Conservation (phyloP, 2,888 invertebrate species). For the Thymelicus lineola region DNA sequence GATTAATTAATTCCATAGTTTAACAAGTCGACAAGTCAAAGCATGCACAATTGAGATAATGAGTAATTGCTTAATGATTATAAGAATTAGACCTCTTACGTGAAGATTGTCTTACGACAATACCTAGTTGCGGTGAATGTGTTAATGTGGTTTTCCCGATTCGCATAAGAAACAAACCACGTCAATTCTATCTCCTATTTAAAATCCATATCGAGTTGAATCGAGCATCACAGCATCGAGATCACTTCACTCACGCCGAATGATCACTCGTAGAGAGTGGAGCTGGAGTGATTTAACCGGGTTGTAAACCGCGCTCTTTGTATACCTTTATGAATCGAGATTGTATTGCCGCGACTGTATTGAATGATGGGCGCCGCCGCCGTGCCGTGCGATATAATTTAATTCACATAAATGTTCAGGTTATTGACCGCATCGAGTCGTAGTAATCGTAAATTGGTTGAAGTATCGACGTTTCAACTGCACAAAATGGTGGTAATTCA, state of each 20-base stretch:
- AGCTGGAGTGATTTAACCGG: slow-evolving; percentile 16
- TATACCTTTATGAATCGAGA: slow-evolving; percentile 6
- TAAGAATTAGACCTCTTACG: too few relatives aligned
- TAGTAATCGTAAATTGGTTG: neutral
- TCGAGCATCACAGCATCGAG: slow-evolving; percentile 36
- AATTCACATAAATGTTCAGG: neutral
- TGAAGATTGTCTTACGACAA: too few relatives aligned
- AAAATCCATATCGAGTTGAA: slow-evolving; percentile 56
- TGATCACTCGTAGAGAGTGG: slow-evolving; percentile 3
- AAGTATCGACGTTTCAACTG: neutral
- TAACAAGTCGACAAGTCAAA: too few relatives aligned
- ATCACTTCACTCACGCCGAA: slow-evolving; percentile 15
- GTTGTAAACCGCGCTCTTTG: slow-evolving; percentile 6
- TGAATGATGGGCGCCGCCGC: slow-evolving; percentile 19
- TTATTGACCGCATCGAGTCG: neutral
- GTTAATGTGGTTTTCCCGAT: too few relatives aligned
- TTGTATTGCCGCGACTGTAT: slow-evolving; percentile 22
- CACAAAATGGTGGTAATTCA: too few relatives aligned
- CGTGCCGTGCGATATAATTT: neutral
- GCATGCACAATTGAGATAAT: too few relatives aligned
- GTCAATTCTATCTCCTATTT: neutral
- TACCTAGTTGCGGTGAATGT: too few relatives aligned
- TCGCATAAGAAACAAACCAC: neutral
- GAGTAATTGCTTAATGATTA: too few relatives aligned
- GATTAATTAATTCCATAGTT: too few relatives aligned